Evolutionary conservation across 2,888 invertebrate species (phyloP), one percentile per base, ranked within the genome.

Genomic region (Stenchaetothrips biformis): DNA sequence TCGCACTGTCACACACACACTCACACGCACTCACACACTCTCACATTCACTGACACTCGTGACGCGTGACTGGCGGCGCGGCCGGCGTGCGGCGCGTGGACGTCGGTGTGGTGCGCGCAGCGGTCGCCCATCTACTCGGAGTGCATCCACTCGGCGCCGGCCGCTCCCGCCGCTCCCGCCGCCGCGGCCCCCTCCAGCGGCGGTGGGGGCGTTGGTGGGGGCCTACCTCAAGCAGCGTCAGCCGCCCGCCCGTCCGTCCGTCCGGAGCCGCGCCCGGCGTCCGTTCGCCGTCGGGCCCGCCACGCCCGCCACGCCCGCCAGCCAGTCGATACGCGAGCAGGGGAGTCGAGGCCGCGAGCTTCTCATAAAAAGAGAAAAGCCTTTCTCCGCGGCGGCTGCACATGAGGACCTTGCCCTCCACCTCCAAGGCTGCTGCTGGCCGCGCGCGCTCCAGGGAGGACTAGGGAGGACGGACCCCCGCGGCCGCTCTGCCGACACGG

Each of bases 311-410:
- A 37, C 67, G 67, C 25, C 21, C 67, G 25, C 21, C 67, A 74
- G 67, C 8, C 25, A 25, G 67, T 74, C 67, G 67, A 74, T 74
- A 74, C 67, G 37, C 37, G 37, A 37, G 37, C 37, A 37, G 37
- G 37, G 37, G 37, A 37, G 37, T 37, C 37, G 37, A 37, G 37
- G 37, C 37, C 37, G 37, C 37, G 37, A 37, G 37, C 37, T 37
- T 74, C 67, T 74, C 67, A 25, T 74, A 74, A 74, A 74, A 74
- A 74, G 67, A 74, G 67, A 74, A 74, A 74, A 74, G 67, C 67
- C 67, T 74, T 74, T 74, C 67, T 74, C 67, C 21, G 9, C 25
- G 25, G 37, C 37, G 37, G 4, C 37, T 37, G 37, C 37, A 37
- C 37, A 37, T 37, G 37, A 37, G 37, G 37, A 37, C 37, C 37